A percentile compares a stretch with the other conserved stretches of the same genome.
Conservation (phyloP, 2,888 invertebrate species). For the Scaptodrosophila latifasciaeformis region DNA sequence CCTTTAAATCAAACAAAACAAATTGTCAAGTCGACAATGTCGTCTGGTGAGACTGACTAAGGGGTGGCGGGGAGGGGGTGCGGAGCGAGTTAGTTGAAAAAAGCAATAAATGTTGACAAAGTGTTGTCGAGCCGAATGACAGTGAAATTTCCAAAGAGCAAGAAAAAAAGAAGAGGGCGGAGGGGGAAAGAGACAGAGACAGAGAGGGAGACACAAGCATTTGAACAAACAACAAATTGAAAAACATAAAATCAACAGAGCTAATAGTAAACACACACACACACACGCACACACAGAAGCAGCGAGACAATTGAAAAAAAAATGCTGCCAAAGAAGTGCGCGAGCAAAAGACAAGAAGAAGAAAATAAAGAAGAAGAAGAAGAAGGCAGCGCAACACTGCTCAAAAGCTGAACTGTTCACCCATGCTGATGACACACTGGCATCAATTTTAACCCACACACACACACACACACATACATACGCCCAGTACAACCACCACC, state of each 20-base stretch:
- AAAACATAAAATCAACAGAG: conserved; percentile 68
- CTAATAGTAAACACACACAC: too few species aligned
- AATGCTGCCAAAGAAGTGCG: too few species aligned
- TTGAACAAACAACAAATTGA: conserved; percentile 50
- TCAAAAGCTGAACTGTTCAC: not conserved
- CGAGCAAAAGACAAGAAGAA: too few species aligned
- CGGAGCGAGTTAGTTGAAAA: too few species aligned
- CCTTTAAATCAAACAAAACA: conserved; percentile 63
- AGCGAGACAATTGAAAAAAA: too few species aligned
- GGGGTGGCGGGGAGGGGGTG: not conserved
- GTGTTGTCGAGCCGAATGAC: conserved; percentile 43
- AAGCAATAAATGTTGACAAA: conserved; percentile 58
- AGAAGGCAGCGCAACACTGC: too few species aligned
- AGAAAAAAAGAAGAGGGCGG: conserved; percentile 37
- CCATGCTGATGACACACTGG: conserved; percentile 49
- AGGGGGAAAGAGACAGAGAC: conserved; percentile 6
- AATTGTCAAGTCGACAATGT: conserved; percentile 34
- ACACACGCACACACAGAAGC: too few species aligned
- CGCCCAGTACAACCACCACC: too few species aligned
- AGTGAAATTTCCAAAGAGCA: conserved; percentile 37
- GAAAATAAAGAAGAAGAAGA: too few species aligned
- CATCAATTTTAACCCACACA: conserved; percentile 52
- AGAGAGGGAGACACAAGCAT: conserved; percentile 18
- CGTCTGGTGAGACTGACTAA: not conserved
- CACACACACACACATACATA: too few species aligned